phyloP scores from a whole-genome alignment of 2,113 vertebrate genomes.

The Platichthys stellatus region DNA sequence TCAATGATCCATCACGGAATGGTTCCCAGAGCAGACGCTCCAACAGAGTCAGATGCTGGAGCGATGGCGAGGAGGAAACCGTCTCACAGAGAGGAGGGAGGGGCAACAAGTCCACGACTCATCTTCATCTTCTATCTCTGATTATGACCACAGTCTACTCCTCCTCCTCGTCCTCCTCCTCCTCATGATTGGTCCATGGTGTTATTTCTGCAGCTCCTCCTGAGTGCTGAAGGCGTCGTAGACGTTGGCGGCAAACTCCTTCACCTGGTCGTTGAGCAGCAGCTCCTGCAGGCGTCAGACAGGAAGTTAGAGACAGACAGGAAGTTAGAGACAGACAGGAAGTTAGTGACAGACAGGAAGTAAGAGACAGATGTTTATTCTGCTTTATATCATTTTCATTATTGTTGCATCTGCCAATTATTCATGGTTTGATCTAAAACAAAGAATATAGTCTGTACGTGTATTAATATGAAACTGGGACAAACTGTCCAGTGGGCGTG shows the following conservation, averaged over 20 bases:
- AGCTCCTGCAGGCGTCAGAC: constrained; percentile 84
- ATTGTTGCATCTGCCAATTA: no score
- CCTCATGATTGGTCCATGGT: neutral
- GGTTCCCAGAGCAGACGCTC: neutral
- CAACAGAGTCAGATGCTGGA: neutral
- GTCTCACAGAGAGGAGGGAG: neutral
- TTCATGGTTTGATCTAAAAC: no score
- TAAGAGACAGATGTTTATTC: no score
- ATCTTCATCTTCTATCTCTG: neutral
- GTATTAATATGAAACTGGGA: neutral
- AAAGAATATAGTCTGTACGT: no score
- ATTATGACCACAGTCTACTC: neutral
- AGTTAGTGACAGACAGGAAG: no score
- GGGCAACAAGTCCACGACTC: neutral
- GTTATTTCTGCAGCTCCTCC: constrained; percentile 92
- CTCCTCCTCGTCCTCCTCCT: constrained; percentile 2
- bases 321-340: no score
- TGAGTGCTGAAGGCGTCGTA: constrained; percentile 96
- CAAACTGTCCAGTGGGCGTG: no score
- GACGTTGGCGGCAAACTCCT: constrained; percentile 96
- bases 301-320: neutral
- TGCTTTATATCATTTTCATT: neutral
- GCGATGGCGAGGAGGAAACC: neutral
- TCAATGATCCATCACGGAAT: neutral
- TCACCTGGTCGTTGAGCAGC: constrained; percentile 94